Evolutionary conservation across 2,888 invertebrate species (phyloP), one percentile per base, ranked within the genome.

Genomic region (Eilema griseolum): DNA sequence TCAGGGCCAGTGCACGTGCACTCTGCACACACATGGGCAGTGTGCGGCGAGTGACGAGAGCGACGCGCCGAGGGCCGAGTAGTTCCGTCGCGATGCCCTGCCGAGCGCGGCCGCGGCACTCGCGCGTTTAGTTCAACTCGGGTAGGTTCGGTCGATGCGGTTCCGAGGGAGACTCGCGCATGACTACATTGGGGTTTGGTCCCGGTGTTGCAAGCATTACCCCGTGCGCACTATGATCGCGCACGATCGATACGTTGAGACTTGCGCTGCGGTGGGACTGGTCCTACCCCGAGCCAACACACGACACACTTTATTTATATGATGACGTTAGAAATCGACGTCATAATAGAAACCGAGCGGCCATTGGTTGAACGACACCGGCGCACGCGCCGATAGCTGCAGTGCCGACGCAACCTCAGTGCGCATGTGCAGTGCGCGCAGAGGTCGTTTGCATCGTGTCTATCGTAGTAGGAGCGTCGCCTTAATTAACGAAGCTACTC

Each of bases 61-160:
- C 33, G 61, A 23, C 57, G 66, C 66, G 66, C 46, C 86, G 85
- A 70, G 80, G 84, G 77, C 79, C 85, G 79, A 60, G 65, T 52
- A 52, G 85, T 88, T 87, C 88, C 91, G 88, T 84, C 88, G 89
- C 79, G 90, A 83, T 64, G 82, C 83, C 88, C 88, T 86, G 88
- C 88, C 88, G 89, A 87, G 88, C 86, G 88, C 90, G 89, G 93
- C 92, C 94, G 95, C 95, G 89, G 88, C 91, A 89, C 91, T 92
- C 89, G 94, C 92, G 93, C 92, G 88, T 89, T 85, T 89, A 90
- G 84, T 87, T 84, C 85, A 79, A 85, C 84, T 86, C 83, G 82
- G 79, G 81, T 84, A 75, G 69, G 73, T 76, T 83, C 86, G 92
- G 92, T 90, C 90, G 93, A 90, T 92, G 93, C 89, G 89, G 87